These are phyloP conservation scores for Tridacna crocea DNA, from an alignment of 2,888 invertebrate genomes.

Conservation along the genomic window DNA sequence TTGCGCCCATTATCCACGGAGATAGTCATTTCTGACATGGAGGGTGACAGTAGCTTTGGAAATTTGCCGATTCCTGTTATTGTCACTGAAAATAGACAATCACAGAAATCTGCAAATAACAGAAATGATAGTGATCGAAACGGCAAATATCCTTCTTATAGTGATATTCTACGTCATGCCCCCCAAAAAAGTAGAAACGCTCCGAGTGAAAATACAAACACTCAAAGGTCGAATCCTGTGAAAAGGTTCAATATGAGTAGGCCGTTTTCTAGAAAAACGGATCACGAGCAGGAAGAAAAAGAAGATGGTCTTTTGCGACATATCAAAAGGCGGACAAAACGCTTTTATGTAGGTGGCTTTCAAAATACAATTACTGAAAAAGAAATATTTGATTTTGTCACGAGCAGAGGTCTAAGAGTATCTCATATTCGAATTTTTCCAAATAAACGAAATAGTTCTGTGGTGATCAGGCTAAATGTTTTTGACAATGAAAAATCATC, in stretches of 20 bases:
- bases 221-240: too few species aligned
- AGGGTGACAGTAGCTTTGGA: neutral
- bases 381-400: neutral
- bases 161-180: neutral
- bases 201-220: too few species aligned
- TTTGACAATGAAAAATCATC: neutral
- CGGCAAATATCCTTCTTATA: neutral
- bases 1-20: neutral
- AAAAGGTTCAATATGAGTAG: too few species aligned
- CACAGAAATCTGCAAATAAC: neutral
- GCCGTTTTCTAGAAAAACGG: too few species aligned
- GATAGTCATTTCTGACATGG: neutral
- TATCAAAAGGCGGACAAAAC: conserved; percentile 7
- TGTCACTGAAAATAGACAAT: neutral
- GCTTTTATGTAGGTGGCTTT: conserved; percentile 9
- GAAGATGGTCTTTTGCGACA: neutral
- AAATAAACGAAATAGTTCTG: neutral
- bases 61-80: conserved; percentile 7
- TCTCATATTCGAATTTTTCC: neutral
- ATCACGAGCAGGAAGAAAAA: too few species aligned
- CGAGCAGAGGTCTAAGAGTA: neutral
- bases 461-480: neutral
- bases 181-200: neutral
- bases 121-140: neutral
- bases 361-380: neutral